Evolutionary conservation across 2,888 invertebrate species (phyloP), one percentile per base, ranked within the genome.

Genomic region (Lasioglossum leucozonium): DNA sequence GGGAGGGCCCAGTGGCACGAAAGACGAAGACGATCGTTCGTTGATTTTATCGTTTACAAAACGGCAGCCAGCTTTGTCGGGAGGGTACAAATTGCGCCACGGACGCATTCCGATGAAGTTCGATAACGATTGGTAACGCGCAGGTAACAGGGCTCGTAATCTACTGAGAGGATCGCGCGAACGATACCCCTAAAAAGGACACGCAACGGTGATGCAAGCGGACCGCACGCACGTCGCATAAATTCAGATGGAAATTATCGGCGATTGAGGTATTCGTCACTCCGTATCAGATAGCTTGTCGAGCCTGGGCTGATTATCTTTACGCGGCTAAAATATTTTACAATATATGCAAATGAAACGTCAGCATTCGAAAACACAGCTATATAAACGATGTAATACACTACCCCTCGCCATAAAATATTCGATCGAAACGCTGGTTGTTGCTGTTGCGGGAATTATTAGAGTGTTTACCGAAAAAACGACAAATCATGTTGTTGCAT

Each of bases 101-200:
- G 80, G 84, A 89, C 87, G 85, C 82, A 80, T 82, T 81, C 83
- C 88, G 86, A 81, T 81, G 81, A 82, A 67, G 78, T 47, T 42
- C 83, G 90, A 90, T 90, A 90, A 84, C 85, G 85, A 90, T 90
- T 90, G 83, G 84, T 89, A 85, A 89, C 86, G 78, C 82, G 84
- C 90, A 81, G 81, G 82, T 84, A 88, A 88, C 83, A 76, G 89
- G 75, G 22, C 72, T 44, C 72, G 71, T 77, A 84, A 89, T 89
- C 89, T 85, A 69, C 55, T 47, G 22, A 58, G 67, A 72, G 51
- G 79, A 84, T 87, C 84, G 77, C 76, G 81, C 87, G 74, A 84
- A 73, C 75, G 78, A 76, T 78, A 85, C 47, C 75, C 78, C 76
- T 78, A 79, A 80, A 78, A 85, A 72, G 72, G 77, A 74, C 58